Base-by-base conservation (phyloP, 2,113 vertebrate species). In the Zosterops lateralis region DNA sequence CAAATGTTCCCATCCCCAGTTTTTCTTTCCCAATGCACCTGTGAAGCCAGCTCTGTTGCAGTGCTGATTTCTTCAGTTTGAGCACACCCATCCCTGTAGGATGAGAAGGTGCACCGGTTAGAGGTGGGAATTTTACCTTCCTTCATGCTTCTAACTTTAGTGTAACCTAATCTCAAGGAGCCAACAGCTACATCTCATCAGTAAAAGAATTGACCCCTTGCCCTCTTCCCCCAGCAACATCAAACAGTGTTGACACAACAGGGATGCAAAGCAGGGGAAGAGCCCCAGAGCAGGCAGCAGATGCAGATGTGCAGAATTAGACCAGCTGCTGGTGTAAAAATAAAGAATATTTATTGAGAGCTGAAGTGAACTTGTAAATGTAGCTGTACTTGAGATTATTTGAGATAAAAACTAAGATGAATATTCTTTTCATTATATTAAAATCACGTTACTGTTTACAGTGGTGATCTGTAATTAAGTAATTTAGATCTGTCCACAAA, bases 391-490 rank as follows among this genome's bases (percentile, higher is more conserved):
- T 26, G 77, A 91, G 89, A 91, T 90, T 92, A 91, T 44, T 44
- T 45, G 44, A 45, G 44, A 45, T 6, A 56, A 64, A 75, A 80
- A 72, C 44, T 82, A 90, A 89, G 57, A 71, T 48, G 28, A 91
- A 78, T 61, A 72, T 0, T 3, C 26, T 91, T 94, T 96, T 92
- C 56, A 79, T 86, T 90, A 66, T 74, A 45, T 89, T 91, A 68
- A 96, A 96, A 96, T 83, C 77, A 91, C 50, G 38, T 95, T 70
- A 50, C 88, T 84, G 73, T 87, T 84, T 96, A 66, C 62, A 83
- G 50, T 25, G 13, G 29, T 77, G 51, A 54, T 90, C 31, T 68
- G 40, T 47, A 68, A 83, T 89, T 82, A 68, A 68, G 58, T 84
- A 73, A 90, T 94, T 89, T 74, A 83, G 76, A 54, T 89, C 80